Conservation (phyloP, 2,113 vertebrate species). For the Deroptyus accipitrinus region DNA sequence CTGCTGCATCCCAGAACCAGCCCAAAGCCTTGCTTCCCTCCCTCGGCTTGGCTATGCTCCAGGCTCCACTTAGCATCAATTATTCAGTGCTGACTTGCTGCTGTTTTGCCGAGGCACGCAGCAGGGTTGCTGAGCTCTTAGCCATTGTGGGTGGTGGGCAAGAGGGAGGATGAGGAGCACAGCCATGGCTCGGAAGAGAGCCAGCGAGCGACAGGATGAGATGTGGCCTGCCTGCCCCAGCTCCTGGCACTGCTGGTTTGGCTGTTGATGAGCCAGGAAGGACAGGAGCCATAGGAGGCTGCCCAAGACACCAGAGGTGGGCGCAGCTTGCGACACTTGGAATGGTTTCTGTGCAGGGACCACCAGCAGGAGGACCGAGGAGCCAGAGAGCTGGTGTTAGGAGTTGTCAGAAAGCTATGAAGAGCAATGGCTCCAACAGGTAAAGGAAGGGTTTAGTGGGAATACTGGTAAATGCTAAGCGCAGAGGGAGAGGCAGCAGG, state of each 20-base stretch:
- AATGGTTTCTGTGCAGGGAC: not conserved
- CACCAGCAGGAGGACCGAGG: not conserved
- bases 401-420: not conserved
- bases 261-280: not conserved
- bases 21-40: not conserved
- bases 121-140: not conserved
- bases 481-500: not conserved
- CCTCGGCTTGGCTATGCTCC: not conserved
- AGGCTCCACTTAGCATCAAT: constrained; percentile 24
- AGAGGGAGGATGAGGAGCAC: not conserved
- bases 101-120: rapidly evolving
- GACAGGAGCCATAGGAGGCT: not conserved
- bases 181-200: rapidly evolving
- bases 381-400: not conserved
- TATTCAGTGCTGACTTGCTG: not conserved
- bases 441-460: not conserved
- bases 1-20: not conserved
- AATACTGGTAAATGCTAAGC: not conserved
- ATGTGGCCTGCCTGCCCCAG: rapidly evolving
- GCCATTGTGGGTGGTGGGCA: rapidly evolving
- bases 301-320: not conserved
- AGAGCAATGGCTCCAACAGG: rapidly evolving
- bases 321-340: not conserved
- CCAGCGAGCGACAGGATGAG: rapidly evolving
- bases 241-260: not conserved